These are phyloP conservation scores for Erebia aethiops DNA, from an alignment of 2,888 invertebrate genomes.

Conservation along the genomic window DNA sequence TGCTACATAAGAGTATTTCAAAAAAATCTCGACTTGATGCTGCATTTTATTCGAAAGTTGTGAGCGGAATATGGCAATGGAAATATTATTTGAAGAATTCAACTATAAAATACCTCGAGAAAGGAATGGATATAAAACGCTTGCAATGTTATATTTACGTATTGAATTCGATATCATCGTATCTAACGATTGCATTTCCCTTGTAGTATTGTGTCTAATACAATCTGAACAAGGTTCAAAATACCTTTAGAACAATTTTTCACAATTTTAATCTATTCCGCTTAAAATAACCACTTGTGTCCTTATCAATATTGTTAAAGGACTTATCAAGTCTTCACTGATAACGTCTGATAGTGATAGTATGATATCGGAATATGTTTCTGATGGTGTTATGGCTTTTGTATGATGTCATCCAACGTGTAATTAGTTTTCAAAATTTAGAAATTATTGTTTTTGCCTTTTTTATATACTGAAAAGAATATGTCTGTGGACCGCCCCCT, in stretches of 20 bases:
- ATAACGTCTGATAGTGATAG: slow-evolving; percentile 44
- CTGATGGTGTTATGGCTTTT: slow-evolving; percentile 6
- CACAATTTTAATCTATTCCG: slow-evolving; percentile 28
- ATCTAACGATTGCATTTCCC: neutral
- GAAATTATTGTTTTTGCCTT: slow-evolving; percentile 9
- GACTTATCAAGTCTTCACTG: slow-evolving; percentile 45
- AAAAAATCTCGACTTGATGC: neutral
- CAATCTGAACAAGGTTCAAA: slow-evolving; percentile 11
- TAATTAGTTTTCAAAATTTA: neutral
- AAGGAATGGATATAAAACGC: slow-evolving; percentile 3
- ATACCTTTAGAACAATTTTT: slow-evolving; percentile 7
- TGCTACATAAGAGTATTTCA: too few relatives aligned
- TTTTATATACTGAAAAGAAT: neutral
- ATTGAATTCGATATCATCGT: slow-evolving; percentile 22
- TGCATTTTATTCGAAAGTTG: neutral
- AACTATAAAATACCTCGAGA: slow-evolving; percentile 3
- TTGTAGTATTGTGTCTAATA: slow-evolving; percentile 3
- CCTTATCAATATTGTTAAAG: slow-evolving; percentile 44
- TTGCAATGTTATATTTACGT: slow-evolving; percentile 12
- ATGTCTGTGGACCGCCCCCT: neutral
- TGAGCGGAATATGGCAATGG: neutral
- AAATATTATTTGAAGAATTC: neutral
- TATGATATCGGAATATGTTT: slow-evolving; percentile 39
- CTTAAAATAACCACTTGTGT: slow-evolving; percentile 43
- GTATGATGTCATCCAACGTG: slow-evolving; percentile 38